Evolutionary conservation across 2,797 vertebrate species (phyloP), one percentile per base, ranked within the genome.

Genomic region (Spinus olivaceus): DNA sequence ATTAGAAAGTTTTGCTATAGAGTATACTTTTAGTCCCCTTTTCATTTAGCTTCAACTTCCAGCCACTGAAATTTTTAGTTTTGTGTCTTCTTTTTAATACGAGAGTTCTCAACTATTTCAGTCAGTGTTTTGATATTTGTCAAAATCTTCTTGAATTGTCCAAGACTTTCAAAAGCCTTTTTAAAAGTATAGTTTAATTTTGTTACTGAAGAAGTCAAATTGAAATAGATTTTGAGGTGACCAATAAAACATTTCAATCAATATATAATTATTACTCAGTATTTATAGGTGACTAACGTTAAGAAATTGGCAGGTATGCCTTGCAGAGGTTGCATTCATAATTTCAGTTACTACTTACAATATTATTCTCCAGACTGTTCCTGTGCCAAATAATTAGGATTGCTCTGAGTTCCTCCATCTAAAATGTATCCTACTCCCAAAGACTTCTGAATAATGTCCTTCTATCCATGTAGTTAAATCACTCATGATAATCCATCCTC

Each of bases 61-160:
- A 82, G 24, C 5, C 7, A 12, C 11, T 67, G 25, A 66, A 65
- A 1, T 24, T 54, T 56, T 14, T 56, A 47, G 8, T 46, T 47
- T 60, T 22, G 8, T 64, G 12, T 81, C 44, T 74, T 86, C 7
- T 13, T 67, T 67, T 9, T 65, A 24, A 32, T 21, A 54, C 2
- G 37, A 21, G 25, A n/a, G 18, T 44, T 60, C 24, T 66, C 0
- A 0, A 15, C 6, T 30, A 25, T 27, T 33, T 54, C 24, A 35
- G 23, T 27, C 1, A 1, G 9, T 22, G 14, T 54, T 83, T 77
- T 42, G 9, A 9, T 67, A n/a, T 39, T 76, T 78, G 14, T 63
- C 14, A 81, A 88, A 66, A 66, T 41, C 3, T 19, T 44, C 44
- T 69, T 56, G 8, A 72, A 16, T 33, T 69, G 6, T 77, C 13